Evolutionary conservation across 2,797 vertebrate species (phyloP).

Genomic region (Oreochromis mossambicus): DNA sequence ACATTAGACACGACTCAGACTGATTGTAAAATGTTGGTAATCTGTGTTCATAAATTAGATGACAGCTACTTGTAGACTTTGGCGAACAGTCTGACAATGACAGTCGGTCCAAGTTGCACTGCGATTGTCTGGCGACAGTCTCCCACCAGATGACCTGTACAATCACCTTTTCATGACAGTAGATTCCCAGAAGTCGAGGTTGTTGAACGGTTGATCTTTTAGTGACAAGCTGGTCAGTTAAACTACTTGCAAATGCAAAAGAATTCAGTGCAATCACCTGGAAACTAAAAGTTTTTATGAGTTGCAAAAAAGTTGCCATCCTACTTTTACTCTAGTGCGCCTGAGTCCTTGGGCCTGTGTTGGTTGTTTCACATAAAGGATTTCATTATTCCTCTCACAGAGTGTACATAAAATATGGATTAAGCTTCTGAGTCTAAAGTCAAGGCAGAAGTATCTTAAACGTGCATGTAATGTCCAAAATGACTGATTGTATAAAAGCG

Average conservation of each 20-base stretch:
- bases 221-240: accelerated
- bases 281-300: not conserved
- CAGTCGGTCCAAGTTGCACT: not conserved
- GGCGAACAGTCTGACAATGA: not conserved
- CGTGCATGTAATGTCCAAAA: not conserved
- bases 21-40: not conserved
- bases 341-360: not conserved
- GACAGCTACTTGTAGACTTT: not conserved
- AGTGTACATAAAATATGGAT: not conserved
- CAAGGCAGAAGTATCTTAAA: not conserved
- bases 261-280: not conserved
- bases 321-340: not conserved
- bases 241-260: not conserved
- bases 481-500: not conserved
- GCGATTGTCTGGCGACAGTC: not conserved
- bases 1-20: not conserved
- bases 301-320: not conserved
- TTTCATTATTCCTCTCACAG: not conserved
- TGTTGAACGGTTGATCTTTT: not conserved
- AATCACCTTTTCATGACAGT: not conserved
- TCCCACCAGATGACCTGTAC: not conserved
- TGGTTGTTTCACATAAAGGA: not conserved
- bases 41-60: not conserved
- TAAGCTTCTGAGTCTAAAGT: not conserved
- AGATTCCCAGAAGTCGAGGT: not conserved